phyloP scores from a whole-genome alignment of 2,888 invertebrate genomes.

The Chloromyia formosa region DNA sequence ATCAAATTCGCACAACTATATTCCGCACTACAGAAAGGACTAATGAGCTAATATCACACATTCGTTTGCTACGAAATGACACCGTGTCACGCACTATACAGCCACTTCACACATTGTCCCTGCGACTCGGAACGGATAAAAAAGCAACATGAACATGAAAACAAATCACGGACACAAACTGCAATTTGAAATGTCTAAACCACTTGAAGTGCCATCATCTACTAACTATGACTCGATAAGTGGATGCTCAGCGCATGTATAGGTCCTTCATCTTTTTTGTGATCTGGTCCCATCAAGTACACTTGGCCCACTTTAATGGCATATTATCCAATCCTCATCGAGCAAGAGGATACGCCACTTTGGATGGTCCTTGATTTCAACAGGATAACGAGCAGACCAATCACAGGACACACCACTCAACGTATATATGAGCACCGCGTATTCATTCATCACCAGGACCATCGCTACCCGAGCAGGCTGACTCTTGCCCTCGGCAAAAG shows the following conservation, averaged over 20 bases:
- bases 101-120: constrained; percentile 1
- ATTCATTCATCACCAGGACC: not conserved
- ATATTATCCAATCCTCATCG: constrained; percentile 45
- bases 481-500: not conserved
- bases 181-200: constrained; percentile 49
- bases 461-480: not conserved
- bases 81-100: constrained; percentile 14
- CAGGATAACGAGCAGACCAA: constrained; percentile 50
- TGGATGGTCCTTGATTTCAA: constrained; percentile 38
- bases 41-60: constrained; percentile 7
- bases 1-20: constrained; percentile 1
- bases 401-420: constrained; percentile 22
- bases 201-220: constrained; percentile 64
- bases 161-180: constrained; percentile 1
- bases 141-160: constrained; percentile 10
- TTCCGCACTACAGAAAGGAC: not conserved
- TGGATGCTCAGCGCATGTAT: constrained; percentile 48
- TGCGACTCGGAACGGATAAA: not conserved
- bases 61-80: not conserved
- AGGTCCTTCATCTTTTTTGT: constrained; percentile 34
- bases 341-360: constrained; percentile 15
- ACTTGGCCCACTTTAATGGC: constrained; percentile 24
- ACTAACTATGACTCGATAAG: constrained; percentile 54
- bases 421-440: not conserved
- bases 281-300: constrained; percentile 45